phyloP scores from a whole-genome alignment of 35 echinoderm and acorn worm genomes.

The Anneissia japonica region DNA sequence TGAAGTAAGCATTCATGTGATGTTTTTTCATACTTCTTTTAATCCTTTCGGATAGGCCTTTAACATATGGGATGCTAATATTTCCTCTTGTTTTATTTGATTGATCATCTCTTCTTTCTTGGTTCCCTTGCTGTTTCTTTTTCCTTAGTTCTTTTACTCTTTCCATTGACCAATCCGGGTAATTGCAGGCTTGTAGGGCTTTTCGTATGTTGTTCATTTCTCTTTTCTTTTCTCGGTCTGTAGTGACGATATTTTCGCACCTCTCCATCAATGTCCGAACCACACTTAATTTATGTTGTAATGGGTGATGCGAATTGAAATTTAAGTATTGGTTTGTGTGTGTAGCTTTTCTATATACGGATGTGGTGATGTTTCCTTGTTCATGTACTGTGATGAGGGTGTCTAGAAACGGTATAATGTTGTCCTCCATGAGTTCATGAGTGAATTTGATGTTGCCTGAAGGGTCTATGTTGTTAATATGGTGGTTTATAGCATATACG shows the following conservation, averaged over 20 bases:
- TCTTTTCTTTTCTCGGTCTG: conserved; percentile 6
- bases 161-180: conserved; percentile 21
- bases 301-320: conserved; percentile 20
- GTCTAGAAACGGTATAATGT: not conserved
- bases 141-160: not conserved
- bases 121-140: not conserved
- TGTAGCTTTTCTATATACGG: not conserved
- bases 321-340: conserved; percentile 36
- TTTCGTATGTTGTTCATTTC: conserved; percentile 13
- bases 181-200: conserved; percentile 13
- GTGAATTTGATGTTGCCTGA: conserved; percentile 42
- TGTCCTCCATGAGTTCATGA: conserved; percentile 2
- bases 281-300: conserved; percentile 37
- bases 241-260: conserved; percentile 16
- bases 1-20: not conserved
- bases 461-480: conserved; percentile 26
- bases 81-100: not conserved
- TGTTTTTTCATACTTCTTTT: not conserved
- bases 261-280: conserved; percentile 25
- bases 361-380: not conserved
- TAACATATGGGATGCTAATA: conserved; percentile 2
- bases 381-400: conserved; percentile 1
- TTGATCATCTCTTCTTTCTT: not conserved
- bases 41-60: not conserved
- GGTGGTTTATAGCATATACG: conserved; percentile 17